A percentile compares a stretch with the other conserved stretches of the same genome.
Conservation (phyloP, 2,888 invertebrate species). For the Meiosimyza decipiens region DNA sequence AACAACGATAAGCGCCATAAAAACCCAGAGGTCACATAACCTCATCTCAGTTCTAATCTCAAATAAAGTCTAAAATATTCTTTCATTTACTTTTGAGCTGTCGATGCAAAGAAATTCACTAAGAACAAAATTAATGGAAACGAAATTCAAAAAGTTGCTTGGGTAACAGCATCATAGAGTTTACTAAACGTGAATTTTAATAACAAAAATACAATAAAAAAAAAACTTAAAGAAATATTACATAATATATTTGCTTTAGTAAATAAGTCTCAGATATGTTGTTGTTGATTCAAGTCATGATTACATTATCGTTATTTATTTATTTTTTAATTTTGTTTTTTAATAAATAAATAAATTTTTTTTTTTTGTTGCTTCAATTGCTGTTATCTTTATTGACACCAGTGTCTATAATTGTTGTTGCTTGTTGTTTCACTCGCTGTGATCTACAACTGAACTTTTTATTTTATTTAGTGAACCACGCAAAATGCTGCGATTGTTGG, state of each 20-base stretch:
- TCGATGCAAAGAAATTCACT: not conserved
- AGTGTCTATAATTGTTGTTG: too few species aligned
- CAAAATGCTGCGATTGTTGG: conserved; percentile 56
- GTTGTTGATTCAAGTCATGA: not conserved
- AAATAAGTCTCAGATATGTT: not conserved
- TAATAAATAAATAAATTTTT: not conserved
- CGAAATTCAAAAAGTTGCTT: too few species aligned
- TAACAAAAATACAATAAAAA: too few species aligned
- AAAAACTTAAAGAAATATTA: too few species aligned
- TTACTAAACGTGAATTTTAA: too few species aligned
- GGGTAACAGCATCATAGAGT: too few species aligned
- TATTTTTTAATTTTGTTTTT: not conserved
- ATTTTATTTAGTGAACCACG: conserved; percentile 51
- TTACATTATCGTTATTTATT: not conserved
- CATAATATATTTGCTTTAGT: too few species aligned
- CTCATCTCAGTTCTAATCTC: conserved; percentile 50
- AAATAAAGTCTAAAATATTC: conserved; percentile 32
- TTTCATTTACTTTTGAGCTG: conserved; percentile 20
- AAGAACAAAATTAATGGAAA: too few species aligned
- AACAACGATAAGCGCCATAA: conserved; percentile 53
- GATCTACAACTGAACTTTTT: conserved; percentile 57
- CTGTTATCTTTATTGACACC: not conserved
- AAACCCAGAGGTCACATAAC: conserved; percentile 57
- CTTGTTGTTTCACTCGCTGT: conserved; percentile 42
- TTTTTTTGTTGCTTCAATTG: not conserved